Percentiles rank a stretch among this genome's conserved stretches.
phyloP scores from a whole-genome alignment of 1,140 invertebrate species.

The Episyrphus balteatus region DNA sequence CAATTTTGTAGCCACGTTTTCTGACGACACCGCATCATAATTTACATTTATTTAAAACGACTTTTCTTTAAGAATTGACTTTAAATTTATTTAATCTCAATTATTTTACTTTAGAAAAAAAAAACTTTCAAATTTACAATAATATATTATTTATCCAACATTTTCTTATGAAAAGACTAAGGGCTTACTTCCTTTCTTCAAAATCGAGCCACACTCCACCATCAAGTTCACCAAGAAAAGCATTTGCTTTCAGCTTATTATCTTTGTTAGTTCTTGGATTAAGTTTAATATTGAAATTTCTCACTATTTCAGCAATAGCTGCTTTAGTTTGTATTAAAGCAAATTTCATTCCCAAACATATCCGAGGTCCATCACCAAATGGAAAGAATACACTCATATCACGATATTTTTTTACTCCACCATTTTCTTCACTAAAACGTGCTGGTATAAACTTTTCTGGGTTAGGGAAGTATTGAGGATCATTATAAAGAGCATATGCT shows the following conservation, averaged over 20 bases:
- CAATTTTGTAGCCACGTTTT: too few species aligned
- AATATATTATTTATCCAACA: too few species aligned
- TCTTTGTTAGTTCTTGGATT: conserved; percentile 25
- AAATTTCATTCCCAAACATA: conserved; percentile 28
- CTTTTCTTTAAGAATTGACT: too few species aligned
- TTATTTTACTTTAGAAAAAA: too few species aligned
- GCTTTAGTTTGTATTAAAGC: conserved; percentile 26
- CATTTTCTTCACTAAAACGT: conserved; percentile 33
- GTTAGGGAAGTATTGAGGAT: conserved; percentile 53
- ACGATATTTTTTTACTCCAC: conserved; percentile 17
- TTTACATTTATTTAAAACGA: too few species aligned
- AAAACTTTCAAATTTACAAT: too few species aligned
- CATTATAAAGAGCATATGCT: conserved; percentile 41
- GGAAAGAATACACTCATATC: conserved; percentile 17
- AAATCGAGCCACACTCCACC: too few species aligned
- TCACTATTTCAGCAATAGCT: conserved; percentile 18
- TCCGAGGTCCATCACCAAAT: conserved; percentile 25
- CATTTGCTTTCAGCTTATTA: conserved; percentile 3
- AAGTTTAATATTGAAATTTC: conserved; percentile 17
- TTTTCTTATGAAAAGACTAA: too few species aligned
- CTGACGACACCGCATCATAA: too few species aligned
- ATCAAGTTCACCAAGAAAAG: too few species aligned
- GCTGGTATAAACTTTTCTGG: conserved; percentile 62
- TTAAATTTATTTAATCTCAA: too few species aligned
- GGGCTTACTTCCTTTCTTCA: too few species aligned